phyloP scores from a whole-genome alignment of 2,888 invertebrate genomes.

The Brachyptera risi region DNA sequence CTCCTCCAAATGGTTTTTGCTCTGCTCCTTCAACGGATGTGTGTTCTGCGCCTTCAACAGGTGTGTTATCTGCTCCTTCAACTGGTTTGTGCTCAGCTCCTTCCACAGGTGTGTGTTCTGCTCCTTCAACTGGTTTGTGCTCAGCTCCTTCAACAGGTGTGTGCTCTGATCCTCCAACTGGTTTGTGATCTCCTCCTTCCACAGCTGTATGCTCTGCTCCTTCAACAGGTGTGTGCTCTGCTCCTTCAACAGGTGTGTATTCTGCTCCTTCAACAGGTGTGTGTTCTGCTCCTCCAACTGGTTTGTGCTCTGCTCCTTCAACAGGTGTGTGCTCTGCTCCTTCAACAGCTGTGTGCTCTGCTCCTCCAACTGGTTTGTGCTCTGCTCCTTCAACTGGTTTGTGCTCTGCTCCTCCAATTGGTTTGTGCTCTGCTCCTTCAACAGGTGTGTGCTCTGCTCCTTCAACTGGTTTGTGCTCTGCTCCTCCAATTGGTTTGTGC shows the following conservation, averaged over 20 bases:
- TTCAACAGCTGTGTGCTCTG: slow-evolving; percentile 24
- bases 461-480: slow-evolving; percentile 16
- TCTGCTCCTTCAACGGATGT: no score
- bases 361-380: no score
- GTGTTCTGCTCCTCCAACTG: slow-evolving; percentile 29
- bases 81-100: no score
- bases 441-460: background rate
- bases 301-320: slow-evolving; percentile 16
- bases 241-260: slow-evolving; percentile 32
- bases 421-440: no score
- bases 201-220: slow-evolving; percentile 16
- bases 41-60: no score
- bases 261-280: slow-evolving; percentile 25
- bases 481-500: no score
- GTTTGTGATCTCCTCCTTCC: no score
- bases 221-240: slow-evolving; percentile 33
- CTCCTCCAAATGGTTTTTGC: no score
- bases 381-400: no score
- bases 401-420: no score
- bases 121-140: slow-evolving; percentile 6
- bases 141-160: slow-evolving; percentile 19
- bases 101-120: slow-evolving; percentile 17
- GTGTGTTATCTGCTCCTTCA: no score
- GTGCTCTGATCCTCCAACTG: no score
- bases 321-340: slow-evolving; percentile 27